phyloP scores from a whole-genome alignment of 2,888 invertebrate species.

The Unio delphinus region DNA sequence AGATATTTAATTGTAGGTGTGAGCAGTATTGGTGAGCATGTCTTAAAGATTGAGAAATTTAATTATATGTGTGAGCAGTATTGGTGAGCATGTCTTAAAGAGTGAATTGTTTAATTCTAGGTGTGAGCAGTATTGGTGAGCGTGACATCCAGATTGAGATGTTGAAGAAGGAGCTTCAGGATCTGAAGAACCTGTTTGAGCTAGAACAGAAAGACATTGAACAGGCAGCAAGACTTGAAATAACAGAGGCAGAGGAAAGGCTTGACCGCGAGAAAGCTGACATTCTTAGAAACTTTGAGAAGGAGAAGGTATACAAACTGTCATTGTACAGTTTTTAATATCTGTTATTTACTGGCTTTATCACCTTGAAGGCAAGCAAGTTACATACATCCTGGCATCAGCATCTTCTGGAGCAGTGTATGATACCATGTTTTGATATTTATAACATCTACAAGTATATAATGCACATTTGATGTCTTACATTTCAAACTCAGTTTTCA shows the following conservation, averaged over 20 bases:
- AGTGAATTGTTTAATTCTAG: constrained; percentile 10
- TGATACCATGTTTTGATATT: no score
- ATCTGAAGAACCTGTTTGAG: constrained; percentile 53
- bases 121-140: constrained; percentile 35
- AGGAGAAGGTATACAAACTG: constrained; percentile 49
- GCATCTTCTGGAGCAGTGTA: no score
- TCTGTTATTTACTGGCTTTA: neutral
- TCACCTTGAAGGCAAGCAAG: no score
- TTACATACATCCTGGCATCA: no score
- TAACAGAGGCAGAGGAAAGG: constrained; percentile 55
- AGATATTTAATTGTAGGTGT: no score
- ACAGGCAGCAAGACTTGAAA: constrained; percentile 56
- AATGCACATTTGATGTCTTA: no score
- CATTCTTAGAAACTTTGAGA: constrained; percentile 43
- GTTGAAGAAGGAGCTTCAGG: constrained; percentile 34
- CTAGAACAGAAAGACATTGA: constrained; percentile 62
- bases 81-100: no score
- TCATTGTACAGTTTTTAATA: neutral
- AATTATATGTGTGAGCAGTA: no score
- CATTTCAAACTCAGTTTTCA: no score
- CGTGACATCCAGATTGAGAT: constrained; percentile 21
- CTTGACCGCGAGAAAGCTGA: constrained; percentile 50
- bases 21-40: no score
- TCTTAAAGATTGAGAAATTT: no score
- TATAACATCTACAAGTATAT: no score